Percentiles rank a stretch among this genome's conserved stretches.
phyloP scores from a whole-genome alignment of 2,888 invertebrate genomes.

The Tenthredo scrophulariae region DNA sequence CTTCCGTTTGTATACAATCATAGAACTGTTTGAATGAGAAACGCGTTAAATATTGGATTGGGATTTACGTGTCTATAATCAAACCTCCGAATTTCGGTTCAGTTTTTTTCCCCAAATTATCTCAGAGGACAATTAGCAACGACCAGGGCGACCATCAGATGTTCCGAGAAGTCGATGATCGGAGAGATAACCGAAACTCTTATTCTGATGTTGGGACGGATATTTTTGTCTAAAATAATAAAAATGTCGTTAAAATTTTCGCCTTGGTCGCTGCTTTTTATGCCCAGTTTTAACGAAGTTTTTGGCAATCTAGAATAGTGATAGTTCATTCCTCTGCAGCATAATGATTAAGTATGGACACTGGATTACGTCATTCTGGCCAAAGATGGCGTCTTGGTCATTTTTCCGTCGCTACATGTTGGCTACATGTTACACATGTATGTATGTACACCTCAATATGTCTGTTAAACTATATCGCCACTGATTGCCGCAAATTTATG shows the following conservation, averaged over 20 bases:
- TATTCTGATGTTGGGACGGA: neutral
- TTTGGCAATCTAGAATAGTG: neutral
- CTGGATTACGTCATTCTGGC: neutral
- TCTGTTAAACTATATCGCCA: slow-evolving; percentile 37
- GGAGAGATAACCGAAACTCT: neutral
- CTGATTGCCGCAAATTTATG: slow-evolving; percentile 73
- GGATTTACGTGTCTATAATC: neutral
- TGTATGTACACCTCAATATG: neutral
- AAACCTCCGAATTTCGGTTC: neutral
- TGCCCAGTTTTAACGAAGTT: neutral
- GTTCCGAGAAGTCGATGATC: neutral
- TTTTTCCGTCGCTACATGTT: slow-evolving; percentile 60
- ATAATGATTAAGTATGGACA: neutral
- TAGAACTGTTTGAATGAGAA: neutral
- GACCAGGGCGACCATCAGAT: neutral
- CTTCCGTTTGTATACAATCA: slow-evolving; percentile 14
- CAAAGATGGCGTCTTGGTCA: slow-evolving; percentile 62
- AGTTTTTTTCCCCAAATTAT: neutral
- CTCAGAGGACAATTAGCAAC: neutral
- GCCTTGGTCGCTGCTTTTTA: neutral
- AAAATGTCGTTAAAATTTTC: slow-evolving; percentile 3
- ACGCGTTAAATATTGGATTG: neutral
- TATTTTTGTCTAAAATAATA: slow-evolving; percentile 13
- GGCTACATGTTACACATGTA: neutral
- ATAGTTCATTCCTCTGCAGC: neutral